Base-by-base conservation (phyloP, 2,888 invertebrate species). In the Colletes collaris region DNA sequence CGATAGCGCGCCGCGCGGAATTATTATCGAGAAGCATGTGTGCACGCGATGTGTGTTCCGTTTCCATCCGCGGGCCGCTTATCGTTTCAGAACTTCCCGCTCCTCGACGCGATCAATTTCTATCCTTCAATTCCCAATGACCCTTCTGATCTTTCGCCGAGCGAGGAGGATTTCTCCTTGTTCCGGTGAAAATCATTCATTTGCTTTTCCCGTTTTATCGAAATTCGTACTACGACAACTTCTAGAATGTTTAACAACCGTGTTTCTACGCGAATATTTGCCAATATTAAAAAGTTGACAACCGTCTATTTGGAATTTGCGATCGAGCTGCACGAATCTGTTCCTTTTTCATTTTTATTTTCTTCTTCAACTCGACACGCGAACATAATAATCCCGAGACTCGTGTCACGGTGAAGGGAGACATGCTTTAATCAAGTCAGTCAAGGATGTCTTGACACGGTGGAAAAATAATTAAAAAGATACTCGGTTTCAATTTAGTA, bases 21-120 rank as follows among this genome's bases (percentile, higher is more conserved):
- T 66, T 76, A 62, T 71, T 66, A 63, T 63, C 60, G 59, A 58
- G 44, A 58, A 62, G 37, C 13, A 27, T 27, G 49, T 0, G 27
- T 46, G 8, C 19, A 8, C 37, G 62, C 37, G 67, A 49, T 11
- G 46, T 56, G 62, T 56, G 62, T 50, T 69, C 16, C 50, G 62
- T 44, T 60, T 27, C 7, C 27, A 46, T 60, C 19, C 19, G 46
- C 7, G 60, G 19, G 19, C 3, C 19, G 46, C 60, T 75, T 58
- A 62, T 50, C 55, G 74, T 55, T 69, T 53, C 62, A 69, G 49
- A 49, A 69, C 19, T 35, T 58, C 1, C n/a, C 49, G 16, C 37
- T 40, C 50, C 73, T 27, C 52, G 64, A 56, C 66, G 5, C 50
- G 3, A n/a, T 11, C 16, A 13, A 40, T 65, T 65, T 55, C 65